Evolutionary conservation across 2,797 vertebrate genomes (phyloP), one percentile per base, ranked within the genome.

Genomic region (Sarcophilus harrisii): DNA sequence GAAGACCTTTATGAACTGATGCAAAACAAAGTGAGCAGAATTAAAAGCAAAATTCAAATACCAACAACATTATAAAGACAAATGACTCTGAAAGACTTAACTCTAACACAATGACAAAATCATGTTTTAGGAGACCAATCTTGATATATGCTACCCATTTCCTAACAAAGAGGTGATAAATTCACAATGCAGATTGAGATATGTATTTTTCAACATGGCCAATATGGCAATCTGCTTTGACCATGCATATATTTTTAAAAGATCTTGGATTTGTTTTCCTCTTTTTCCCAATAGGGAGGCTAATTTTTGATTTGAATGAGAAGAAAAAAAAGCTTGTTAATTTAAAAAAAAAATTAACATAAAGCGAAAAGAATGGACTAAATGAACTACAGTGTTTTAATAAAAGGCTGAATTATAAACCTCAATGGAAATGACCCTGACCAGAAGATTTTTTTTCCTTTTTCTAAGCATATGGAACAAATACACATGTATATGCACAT

Each of bases 401-500:
- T 45, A 92, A 92, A 93, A 92, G 28, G 12, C 28, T 10, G 94
- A 60, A 91, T 32, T 95, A 60, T 57, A 93, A 73, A 55, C 8
- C 32, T 92, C 52, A 49, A 30, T 28, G 18, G 60, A 93, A 38
- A 60, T 58, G 59, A 94, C 1, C 89, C 49, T 4, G 30, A n/a
- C 66, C 66, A 81, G 66, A 28, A 66, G 62, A 16, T 32, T 1
- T 81, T 73, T n/a, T 73, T 30, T 92, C 96, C 90, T 94, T 95
- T 93, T 57, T 87, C 73, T 90, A 94, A 73, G 58, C 81, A 94
- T 52, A 87, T 45, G 66, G n/a, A 73, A 73, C 9, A 81, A 81
- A 81, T 38, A 58, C 2, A 92, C 57, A 90, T 6, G 62, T 14
- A 94, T 52, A 94, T 0, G 2, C 24, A 57, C 93, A 92, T 57